These are phyloP conservation scores for Procapra przewalskii DNA, from an alignment of 2,113 vertebrate genomes.

Conservation along the genomic window DNA sequence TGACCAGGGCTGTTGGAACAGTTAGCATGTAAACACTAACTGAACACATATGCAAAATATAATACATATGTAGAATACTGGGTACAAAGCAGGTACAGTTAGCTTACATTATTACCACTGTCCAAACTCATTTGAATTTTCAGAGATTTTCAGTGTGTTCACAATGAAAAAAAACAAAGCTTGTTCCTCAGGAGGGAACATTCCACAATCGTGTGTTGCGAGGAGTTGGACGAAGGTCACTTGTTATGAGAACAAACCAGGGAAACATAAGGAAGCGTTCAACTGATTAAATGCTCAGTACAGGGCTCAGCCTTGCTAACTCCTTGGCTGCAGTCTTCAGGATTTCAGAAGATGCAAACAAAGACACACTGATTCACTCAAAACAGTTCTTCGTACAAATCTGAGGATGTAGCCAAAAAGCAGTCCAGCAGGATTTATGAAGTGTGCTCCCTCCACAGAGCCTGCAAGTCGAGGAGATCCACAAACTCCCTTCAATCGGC, in stretches of 20 bases:
- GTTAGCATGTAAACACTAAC: not conserved
- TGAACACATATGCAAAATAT: not conserved
- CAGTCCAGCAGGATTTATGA: not conserved
- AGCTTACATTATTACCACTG: not conserved
- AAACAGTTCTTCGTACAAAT: not conserved
- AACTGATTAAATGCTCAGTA: slow-evolving; percentile 17
- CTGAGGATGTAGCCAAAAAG: slow-evolving; percentile 16
- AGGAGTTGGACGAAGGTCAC: slow-evolving; percentile 42
- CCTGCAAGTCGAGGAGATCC: not conserved
- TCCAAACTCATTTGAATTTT: not conserved
- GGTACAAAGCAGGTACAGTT: not conserved
- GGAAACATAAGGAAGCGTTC: slow-evolving; percentile 54
- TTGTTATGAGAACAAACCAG: slow-evolving; percentile 40
- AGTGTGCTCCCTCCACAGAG: not conserved
- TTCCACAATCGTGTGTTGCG: slow-evolving; percentile 42
- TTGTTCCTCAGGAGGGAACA: slow-evolving; percentile 48
- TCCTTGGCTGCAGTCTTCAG: not conserved
- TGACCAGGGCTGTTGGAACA: not conserved
- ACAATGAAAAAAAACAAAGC: slow-evolving; percentile 24
- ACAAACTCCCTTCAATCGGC: not conserved
- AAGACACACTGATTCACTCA: slow-evolving; percentile 8
- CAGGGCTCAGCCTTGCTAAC: not conserved
- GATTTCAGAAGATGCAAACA: slow-evolving; percentile 52
- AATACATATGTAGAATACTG: not conserved
- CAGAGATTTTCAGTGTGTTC: not conserved